These are phyloP conservation scores for Tarsius wallacei DNA, from an alignment of 2,797 vertebrate species.

Conservation along the genomic window DNA sequence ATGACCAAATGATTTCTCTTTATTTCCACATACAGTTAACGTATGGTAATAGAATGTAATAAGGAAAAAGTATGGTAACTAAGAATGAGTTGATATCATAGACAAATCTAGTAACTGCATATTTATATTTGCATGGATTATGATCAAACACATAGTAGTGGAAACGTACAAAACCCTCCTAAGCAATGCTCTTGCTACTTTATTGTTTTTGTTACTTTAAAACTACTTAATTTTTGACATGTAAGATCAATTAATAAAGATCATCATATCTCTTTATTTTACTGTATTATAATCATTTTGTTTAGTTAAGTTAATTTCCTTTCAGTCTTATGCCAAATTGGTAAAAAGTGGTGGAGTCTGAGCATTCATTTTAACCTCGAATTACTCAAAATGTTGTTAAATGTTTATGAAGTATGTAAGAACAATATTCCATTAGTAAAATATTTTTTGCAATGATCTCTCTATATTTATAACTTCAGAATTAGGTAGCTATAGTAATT, in stretches of 20 bases:
- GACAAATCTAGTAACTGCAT: constrained; percentile 77
- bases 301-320: not conserved
- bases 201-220: not conserved
- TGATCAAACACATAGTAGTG: constrained; percentile 67
- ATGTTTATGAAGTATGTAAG: not conserved
- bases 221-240: not conserved
- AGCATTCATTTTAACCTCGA: not conserved
- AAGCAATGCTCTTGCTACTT: not conserved
- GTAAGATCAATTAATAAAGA: not conserved
- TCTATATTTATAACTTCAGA: not conserved
- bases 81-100: constrained; percentile 54
- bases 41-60: constrained; percentile 76
- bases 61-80: constrained; percentile 69
- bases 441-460: not conserved
- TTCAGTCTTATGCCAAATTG: not conserved
- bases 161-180: not conserved
- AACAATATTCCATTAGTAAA: not conserved
- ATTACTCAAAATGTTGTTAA: not conserved
- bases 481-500: not conserved
- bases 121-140: constrained; percentile 76
- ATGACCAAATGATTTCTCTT: constrained; percentile 76
- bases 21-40: constrained; percentile 73
- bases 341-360: not conserved
- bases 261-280: not conserved
- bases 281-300: not conserved